A percentile compares a stretch with the other conserved stretches of the same genome.
These are phyloP conservation scores for Varecia variegata DNA, from an alignment of 2,797 vertebrate species.

Conservation along the genomic window DNA sequence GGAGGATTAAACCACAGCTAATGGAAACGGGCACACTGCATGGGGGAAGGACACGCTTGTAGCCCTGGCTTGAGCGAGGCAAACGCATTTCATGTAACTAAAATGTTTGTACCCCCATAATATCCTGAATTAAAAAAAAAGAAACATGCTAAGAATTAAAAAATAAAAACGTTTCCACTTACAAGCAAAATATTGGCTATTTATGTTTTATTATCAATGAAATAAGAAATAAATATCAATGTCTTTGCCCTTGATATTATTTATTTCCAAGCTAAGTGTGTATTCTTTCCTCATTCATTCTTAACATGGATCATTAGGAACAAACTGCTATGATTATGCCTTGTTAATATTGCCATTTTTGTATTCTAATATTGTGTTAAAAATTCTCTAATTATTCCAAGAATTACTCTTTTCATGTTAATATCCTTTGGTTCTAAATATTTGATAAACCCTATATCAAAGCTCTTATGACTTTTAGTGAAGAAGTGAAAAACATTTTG, in stretches of 20 bases:
- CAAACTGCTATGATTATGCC: not conserved
- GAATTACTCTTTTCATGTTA: slow-evolving; percentile 33
- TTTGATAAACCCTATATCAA: not conserved
- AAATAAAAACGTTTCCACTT: not conserved
- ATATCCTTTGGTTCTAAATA: slow-evolving; percentile 17
- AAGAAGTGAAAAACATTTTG: not conserved
- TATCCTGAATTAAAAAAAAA: too few species aligned
- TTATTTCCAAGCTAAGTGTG: not conserved
- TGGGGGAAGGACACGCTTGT: too few species aligned
- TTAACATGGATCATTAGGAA: not conserved
- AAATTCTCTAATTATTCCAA: not conserved
- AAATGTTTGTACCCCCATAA: too few species aligned
- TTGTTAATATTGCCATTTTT: not conserved
- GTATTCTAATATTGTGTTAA: not conserved
- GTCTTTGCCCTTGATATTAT: not conserved
- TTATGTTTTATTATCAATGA: not conserved
- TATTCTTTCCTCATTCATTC: slow-evolving; percentile 7
- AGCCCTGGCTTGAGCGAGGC: too few species aligned
- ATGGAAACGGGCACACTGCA: too few species aligned
- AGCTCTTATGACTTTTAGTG: not conserved
- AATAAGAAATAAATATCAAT: not conserved
- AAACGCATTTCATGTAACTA: too few species aligned
- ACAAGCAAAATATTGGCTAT: not conserved
- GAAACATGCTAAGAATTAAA: not conserved
- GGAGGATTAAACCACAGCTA: too few species aligned